Conservation (phyloP, 1,140 invertebrate species). For the Penaeus indicus region DNA sequence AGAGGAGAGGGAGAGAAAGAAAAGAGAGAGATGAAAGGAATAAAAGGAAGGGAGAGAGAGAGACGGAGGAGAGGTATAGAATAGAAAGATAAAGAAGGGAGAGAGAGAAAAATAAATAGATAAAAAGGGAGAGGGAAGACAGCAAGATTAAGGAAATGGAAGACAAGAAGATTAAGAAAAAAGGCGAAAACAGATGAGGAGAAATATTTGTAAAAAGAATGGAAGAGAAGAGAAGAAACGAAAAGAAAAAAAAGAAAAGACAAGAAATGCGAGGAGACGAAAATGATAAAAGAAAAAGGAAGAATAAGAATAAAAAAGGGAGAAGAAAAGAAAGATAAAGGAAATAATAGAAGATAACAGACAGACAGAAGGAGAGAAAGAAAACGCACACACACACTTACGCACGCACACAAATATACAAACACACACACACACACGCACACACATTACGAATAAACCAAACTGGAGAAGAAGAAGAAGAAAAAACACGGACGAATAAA, state of each 20-base stretch:
- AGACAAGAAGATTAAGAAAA: background rate
- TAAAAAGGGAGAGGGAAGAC: background rate
- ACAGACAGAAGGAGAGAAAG: background rate
- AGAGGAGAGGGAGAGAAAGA: background rate
- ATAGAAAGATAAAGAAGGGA: background rate
- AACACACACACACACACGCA: constrained; percentile 23
- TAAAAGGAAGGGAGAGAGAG: background rate
- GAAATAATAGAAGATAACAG: background rate
- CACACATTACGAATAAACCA: background rate
- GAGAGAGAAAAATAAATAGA: background rate
- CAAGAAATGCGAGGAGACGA: constrained; percentile 4
- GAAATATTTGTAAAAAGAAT: background rate
- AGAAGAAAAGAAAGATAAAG: background rate
- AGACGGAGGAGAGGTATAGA: background rate
- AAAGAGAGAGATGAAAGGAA: background rate
- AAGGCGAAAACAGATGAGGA: background rate
- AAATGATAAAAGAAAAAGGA: background rate
- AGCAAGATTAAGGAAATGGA: background rate
- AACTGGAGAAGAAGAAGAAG: background rate
- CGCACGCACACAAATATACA: background rate
- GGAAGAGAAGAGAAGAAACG: background rate
- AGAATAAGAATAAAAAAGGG: background rate
- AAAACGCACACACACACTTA: background rate
- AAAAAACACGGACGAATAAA: background rate
- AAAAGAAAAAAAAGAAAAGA: background rate